Percentiles rank a stretch among this genome's conserved stretches.
phyloP scores from a whole-genome alignment of 2,888 invertebrate genomes.

The Drosophila prolongata region DNA sequence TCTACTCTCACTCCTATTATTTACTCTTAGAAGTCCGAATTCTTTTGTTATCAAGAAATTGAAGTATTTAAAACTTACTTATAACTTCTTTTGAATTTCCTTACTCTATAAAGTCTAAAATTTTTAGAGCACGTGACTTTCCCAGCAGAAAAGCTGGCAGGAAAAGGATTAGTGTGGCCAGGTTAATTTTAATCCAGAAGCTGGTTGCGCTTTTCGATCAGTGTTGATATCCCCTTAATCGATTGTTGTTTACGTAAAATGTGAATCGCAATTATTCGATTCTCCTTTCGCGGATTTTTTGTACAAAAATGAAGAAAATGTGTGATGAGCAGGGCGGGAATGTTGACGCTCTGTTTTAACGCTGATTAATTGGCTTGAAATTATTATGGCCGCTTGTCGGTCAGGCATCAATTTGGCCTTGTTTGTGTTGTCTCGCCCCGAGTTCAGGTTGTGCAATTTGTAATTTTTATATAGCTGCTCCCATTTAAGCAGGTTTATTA shows the following conservation, averaged over 20 bases:
- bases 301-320: background rate
- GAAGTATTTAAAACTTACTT: too few relatives aligned
- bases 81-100: background rate
- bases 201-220: background rate
- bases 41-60: too few relatives aligned
- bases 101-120: background rate
- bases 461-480: slow-evolving; percentile 7
- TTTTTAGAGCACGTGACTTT: background rate
- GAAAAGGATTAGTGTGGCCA: slow-evolving; percentile 11
- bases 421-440: slow-evolving; percentile 4
- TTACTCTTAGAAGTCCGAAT: too few relatives aligned
- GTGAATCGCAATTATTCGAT: slow-evolving; percentile 20
- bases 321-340: background rate
- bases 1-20: too few relatives aligned
- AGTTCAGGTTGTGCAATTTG: slow-evolving; percentile 16
- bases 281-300: slow-evolving; percentile 7
- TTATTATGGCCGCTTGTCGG: slow-evolving; percentile 61
- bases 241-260: background rate
- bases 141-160: background rate
- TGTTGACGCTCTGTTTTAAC: slow-evolving; percentile 58
- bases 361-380: slow-evolving; percentile 70
- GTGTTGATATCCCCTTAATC: background rate
- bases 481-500: slow-evolving; percentile 15
- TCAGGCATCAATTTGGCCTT: slow-evolving; percentile 21
- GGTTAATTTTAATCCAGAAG: background rate